Evolutionary conservation across 2,113 vertebrate genomes (phyloP), one percentile per base, ranked within the genome.

Genomic region (Malurus melanocephalus): DNA sequence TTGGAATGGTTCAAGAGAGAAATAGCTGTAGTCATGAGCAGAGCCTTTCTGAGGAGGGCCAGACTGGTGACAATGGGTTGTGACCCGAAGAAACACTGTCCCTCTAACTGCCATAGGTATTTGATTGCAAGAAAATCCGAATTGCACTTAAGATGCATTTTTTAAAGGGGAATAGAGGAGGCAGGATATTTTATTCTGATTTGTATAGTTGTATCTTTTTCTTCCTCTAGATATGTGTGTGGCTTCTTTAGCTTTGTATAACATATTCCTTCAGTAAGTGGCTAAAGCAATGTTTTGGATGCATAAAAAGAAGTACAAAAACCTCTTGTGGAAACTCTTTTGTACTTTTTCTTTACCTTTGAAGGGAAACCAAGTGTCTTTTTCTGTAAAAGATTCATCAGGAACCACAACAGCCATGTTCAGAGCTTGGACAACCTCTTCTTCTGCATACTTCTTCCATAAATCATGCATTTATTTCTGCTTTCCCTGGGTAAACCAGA

Each of bases 391-490:
- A 2, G 3, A 84, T 80, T 89, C 46, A 38, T 89, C 80, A 72
- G 72, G 43, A 90, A 22, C 81, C 74, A 89, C 68, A 93, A 84
- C 46, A 87, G 14, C 56, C 85, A 52, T 27, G 4, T 88, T 88
- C 80, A 90, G 77, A 89, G 27, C 80, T 85, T 62, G 33, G 67
- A 64, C 20, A 22, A 80, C 45, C 86, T 77, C 53, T 77, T 56
- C 93, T 94, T 78, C 71, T 86, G 18, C 51, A 67, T 46, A 75
- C 3, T 45, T 87, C 49, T 90, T 82, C 82, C 52, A 59, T 86
- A 89, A 96, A 80, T 79, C 20, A 14, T 57, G 13, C 68, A 60
- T 89, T 93, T 92, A 82, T 87, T 94, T 89, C 64, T 90, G 83
- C 61, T 66, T 92, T 90, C 52, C 60, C 65, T 33, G 35, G 18